These are phyloP conservation scores for Orthonyx spaldingii DNA, from an alignment of 2,113 vertebrate species.

Conservation along the genomic window DNA sequence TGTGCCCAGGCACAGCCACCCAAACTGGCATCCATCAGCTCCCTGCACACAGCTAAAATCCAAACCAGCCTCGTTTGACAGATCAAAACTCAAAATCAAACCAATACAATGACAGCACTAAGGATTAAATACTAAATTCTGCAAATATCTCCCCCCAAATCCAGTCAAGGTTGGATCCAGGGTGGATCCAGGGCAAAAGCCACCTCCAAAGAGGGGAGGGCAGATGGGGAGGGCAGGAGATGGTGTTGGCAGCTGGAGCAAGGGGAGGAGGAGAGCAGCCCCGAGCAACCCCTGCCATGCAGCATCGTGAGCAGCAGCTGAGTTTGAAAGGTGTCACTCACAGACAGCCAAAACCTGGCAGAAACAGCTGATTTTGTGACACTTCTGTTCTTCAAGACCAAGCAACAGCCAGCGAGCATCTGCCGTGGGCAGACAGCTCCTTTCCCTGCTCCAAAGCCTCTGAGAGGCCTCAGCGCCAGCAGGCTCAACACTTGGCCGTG, in stretches of 20 bases:
- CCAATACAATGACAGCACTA: accelerated
- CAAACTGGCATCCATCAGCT: neutral
- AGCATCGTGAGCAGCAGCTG: neutral
- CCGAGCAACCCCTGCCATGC: neutral
- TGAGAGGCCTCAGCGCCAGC: neutral
- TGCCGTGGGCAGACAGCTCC: neutral
- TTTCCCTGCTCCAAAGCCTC: neutral
- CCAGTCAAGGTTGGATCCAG: neutral
- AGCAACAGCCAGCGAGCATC: neutral
- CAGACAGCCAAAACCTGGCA: conserved; percentile 4
- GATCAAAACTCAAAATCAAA: neutral
- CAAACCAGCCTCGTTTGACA: accelerated
- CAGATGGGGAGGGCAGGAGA: neutral
- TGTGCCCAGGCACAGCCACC: neutral
- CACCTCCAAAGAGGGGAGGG: neutral
- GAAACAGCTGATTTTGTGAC: neutral
- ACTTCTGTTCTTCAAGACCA: neutral
- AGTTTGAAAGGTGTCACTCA: conserved; percentile 1
- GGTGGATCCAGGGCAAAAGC: neutral
- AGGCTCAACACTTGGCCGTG: neutral
- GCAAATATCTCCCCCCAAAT: neutral
- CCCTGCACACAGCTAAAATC: accelerated
- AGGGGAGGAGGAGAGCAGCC: neutral
- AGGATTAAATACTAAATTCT: neutral
- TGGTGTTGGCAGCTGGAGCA: neutral